phyloP scores from a whole-genome alignment of 2,888 invertebrate genomes.

The Pollenia griseotomentosa region DNA sequence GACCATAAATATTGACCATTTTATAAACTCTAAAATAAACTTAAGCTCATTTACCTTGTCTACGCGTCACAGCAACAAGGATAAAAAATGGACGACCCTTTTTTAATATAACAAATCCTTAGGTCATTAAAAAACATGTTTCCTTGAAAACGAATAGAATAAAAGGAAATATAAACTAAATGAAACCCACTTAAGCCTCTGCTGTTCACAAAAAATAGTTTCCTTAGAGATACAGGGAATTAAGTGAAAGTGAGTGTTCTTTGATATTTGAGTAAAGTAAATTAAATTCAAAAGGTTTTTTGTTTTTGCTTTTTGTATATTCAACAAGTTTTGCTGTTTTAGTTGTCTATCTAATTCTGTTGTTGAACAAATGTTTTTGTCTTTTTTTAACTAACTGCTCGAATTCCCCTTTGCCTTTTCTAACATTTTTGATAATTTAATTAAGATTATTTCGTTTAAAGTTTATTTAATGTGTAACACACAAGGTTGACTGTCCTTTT shows the following conservation, averaged over 20 bases:
- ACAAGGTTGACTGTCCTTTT: conserved; percentile 15
- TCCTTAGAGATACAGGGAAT: not conserved
- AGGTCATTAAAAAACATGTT: conserved; percentile 30
- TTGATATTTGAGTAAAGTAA: no score
- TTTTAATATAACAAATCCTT: conserved; percentile 28
- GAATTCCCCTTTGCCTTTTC: not conserved
- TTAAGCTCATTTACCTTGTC: conserved; percentile 19
- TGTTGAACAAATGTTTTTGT: not conserved
- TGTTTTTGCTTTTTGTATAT: not conserved
- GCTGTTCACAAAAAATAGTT: not conserved
- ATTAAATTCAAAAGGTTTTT: conserved; percentile 31
- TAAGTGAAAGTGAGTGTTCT: no score
- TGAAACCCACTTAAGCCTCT: not conserved
- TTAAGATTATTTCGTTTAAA: conserved; percentile 53
- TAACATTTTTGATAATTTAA: conserved; percentile 66
- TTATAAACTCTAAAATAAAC: conserved; percentile 32
- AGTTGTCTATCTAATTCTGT: not conserved
- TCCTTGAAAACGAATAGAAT: not conserved
- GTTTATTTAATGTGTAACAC: not conserved
- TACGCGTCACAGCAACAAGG: not conserved
- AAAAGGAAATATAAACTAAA: not conserved
- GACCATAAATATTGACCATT: conserved; percentile 13
- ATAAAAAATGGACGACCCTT: conserved; percentile 4
- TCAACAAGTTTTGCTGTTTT: not conserved
- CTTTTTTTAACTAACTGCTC: not conserved